Conservation (phyloP, 2,888 invertebrate genomes). For the Sarcophaga subvicina region DNA sequence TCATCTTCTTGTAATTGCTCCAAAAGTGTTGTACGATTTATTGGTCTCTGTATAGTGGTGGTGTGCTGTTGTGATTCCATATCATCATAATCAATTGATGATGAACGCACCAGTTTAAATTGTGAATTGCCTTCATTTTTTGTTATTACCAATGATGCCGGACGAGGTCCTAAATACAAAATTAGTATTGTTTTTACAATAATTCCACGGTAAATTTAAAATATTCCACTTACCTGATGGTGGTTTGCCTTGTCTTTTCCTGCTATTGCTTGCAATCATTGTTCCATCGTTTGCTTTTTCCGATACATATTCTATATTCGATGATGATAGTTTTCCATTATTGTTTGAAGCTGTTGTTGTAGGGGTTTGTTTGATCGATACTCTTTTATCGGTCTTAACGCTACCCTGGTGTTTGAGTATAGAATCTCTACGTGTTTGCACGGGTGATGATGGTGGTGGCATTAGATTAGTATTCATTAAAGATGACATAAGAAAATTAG, state of each 20-base stretch:
- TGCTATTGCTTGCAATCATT: conserved; percentile 27
- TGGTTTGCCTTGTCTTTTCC: conserved; percentile 74
- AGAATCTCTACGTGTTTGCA: conserved; percentile 79
- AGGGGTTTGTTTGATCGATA: conserved; percentile 78
- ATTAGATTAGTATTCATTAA: conserved; percentile 68
- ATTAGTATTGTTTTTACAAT: background rate
- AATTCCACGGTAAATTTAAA: background rate
- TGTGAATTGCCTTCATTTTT: conserved; percentile 79
- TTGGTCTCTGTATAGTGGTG: conserved; percentile 72
- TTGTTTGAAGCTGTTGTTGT: background rate
- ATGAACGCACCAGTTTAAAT: conserved; percentile 80
- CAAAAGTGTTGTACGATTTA: conserved; percentile 64
- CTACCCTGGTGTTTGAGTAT: conserved; percentile 80
- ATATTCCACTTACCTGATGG: conserved; percentile 74
- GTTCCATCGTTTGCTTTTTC: conserved; percentile 73
- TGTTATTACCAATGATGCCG: conserved; percentile 80
- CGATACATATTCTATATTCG: conserved; percentile 79
- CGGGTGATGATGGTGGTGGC: conserved; percentile 74
- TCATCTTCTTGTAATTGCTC: conserved; percentile 80
- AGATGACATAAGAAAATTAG: conserved; percentile 70
- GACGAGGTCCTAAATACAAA: conserved; percentile 76
- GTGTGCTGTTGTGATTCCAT: conserved; percentile 78
- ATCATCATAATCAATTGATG: conserved; percentile 81
- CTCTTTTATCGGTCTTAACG: conserved; percentile 80
- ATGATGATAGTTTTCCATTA: conserved; percentile 62